Base-by-base conservation (phyloP, 2,888 invertebrate genomes). In the Parnassius mnemosyne region DNA sequence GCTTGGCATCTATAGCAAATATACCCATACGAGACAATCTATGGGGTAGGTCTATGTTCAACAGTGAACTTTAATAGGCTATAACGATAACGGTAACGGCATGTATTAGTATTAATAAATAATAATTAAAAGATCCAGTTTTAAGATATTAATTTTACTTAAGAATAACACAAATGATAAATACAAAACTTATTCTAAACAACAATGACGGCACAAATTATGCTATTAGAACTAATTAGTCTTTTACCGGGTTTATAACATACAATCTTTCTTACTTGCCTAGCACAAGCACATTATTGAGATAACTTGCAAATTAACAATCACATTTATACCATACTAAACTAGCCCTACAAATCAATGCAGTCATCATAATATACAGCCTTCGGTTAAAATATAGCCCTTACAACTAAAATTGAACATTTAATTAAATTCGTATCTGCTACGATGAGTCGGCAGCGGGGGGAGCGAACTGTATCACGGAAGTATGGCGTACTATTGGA, bases 381-480 rank as follows among this genome's bases (percentile, higher is more conserved):
- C 75, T 78, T 75, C 69, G 63, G 77, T 73, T 71, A 72, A 66
- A 75, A 75, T 76, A 70, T 76, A 76, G 73, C 75, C 72, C 71
- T 71, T 71, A 70, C 65, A 65, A 68, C 66, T 69, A 70, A 65
- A 53, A 65, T 66, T 64, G 51, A 65, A 71, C 58, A 61, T 66
- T 60, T 52, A 61, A 63, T 66, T 64, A 61, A 34, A 34, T 49
- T 13, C 13, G 3, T 13, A 49, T 49, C 13, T 70, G 75, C 73
- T 79, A 83, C 70, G 79, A 84, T 63, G 76, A 76, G 62, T 92
- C 94, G 86, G 81, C 92, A 90, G 75, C 78, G 41, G 96, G 94
- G 69, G 95, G 94, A 16, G 97, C 97, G 79, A 96, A 97, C 72
- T 96, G 96, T 79, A 97, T 97, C 56, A 97, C 97, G 3, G 97